Conservation (phyloP, 2,888 invertebrate species). For the Yponomeuta plumbellus region DNA sequence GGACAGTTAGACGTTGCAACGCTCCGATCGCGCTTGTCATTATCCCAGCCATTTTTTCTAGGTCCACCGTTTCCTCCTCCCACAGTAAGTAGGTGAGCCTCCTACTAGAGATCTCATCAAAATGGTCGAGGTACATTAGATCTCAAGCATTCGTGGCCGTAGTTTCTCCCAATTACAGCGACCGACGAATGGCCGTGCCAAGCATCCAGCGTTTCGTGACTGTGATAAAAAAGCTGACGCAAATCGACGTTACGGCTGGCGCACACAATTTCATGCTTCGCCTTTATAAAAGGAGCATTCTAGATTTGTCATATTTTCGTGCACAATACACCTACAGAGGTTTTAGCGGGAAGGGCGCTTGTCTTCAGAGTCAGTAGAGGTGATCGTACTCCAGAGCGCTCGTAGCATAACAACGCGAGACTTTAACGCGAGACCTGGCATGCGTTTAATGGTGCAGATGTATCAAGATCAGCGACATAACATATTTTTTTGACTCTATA, state of each 20-base stretch:
- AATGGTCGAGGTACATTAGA: conserved; percentile 36
- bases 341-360: neutral
- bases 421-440: too few relatives aligned
- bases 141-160: conserved; percentile 66
- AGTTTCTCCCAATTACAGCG: conserved; percentile 74
- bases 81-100: neutral
- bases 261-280: conserved; percentile 74
- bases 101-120: neutral
- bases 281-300: conserved; percentile 56
- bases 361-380: neutral
- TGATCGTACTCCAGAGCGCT: too few relatives aligned
- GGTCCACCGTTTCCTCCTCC: conserved; percentile 9
- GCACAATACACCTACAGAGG: conserved; percentile 32
- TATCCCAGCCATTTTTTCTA: conserved; percentile 39
- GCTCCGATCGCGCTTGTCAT: conserved; percentile 55
- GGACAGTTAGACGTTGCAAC: conserved; percentile 58
- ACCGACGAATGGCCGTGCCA: conserved; percentile 61
- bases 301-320: conserved; percentile 69
- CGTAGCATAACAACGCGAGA: too few relatives aligned
- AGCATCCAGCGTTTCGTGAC: conserved; percentile 74
- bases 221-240: conserved; percentile 74
- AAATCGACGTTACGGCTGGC: conserved; percentile 75
- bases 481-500: too few relatives aligned
- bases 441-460: too few relatives aligned
- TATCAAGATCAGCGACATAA: too few relatives aligned